Percentiles rank a stretch among this genome's conserved stretches.
These are phyloP conservation scores for Tryphoninae sp. DNA, from an alignment of 2,888 invertebrate species.

Conservation along the genomic window DNA sequence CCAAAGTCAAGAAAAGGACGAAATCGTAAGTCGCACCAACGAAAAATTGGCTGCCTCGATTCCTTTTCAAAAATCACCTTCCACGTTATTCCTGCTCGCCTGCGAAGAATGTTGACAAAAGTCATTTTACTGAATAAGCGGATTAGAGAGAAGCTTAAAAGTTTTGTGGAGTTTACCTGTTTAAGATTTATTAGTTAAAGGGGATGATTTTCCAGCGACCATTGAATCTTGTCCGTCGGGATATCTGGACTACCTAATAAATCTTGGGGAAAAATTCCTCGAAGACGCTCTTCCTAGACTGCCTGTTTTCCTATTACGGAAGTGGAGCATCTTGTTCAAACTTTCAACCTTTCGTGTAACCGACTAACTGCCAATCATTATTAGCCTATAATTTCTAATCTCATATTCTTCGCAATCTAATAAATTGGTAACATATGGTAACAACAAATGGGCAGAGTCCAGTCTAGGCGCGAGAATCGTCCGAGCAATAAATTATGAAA, in stretches of 20 bases:
- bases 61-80: neutral
- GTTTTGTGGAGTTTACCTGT: neutral
- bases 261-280: constrained; percentile 4
- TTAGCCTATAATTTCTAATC: neutral
- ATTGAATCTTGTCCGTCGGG: neutral
- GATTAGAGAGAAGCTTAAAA: constrained; percentile 42
- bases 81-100: constrained; percentile 55
- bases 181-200: too few relatives aligned
- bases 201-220: neutral
- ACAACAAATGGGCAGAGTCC: neutral
- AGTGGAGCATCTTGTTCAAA: constrained; percentile 70
- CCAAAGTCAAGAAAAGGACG: neutral
- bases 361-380: constrained; percentile 3
- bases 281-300: constrained; percentile 31
- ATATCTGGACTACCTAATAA: neutral
- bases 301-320: constrained; percentile 72
- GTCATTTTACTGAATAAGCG: constrained; percentile 58
- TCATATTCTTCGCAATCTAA: constrained; percentile 3
- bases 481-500: too few relatives aligned
- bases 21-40: neutral
- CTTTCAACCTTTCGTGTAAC: constrained; percentile 55
- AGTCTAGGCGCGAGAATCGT: neutral
- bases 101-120: constrained; percentile 58
- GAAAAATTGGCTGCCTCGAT: neutral
- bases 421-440: neutral